Percentiles rank a stretch among this genome's conserved stretches.
phyloP scores from a whole-genome alignment of 2,113 vertebrate genomes.

The Callospermophilus lateralis region DNA sequence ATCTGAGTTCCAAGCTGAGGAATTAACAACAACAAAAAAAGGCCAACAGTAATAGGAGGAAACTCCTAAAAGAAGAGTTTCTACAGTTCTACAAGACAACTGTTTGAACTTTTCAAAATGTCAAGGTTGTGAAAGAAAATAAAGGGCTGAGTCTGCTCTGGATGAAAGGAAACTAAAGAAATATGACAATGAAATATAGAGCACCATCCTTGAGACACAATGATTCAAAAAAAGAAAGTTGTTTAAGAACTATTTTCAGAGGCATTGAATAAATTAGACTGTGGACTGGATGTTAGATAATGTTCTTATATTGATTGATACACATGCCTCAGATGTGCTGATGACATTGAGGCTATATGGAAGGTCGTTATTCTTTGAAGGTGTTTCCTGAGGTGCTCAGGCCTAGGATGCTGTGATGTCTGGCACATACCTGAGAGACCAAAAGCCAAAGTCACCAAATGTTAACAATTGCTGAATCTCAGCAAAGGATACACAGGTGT shows the following conservation, averaged over 20 bases:
- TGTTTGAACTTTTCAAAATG: neutral
- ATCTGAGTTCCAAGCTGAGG: neutral
- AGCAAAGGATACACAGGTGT: no score
- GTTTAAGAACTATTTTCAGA: neutral
- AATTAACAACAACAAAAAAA: neutral
- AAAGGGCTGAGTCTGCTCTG: neutral
- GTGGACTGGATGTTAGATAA: neutral
- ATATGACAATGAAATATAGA: neutral
- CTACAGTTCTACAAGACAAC: neutral
- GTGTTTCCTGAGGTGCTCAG: neutral
- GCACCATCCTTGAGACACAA: neutral
- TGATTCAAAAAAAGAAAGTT: neutral
- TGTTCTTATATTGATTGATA: neutral
- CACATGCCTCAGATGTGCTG: neutral
- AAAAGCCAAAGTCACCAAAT: neutral
- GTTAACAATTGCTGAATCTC: neutral
- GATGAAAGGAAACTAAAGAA: conserved; percentile 30
- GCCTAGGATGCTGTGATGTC: neutral
- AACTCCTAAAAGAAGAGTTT: neutral
- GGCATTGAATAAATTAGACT: neutral
- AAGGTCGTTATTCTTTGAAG: neutral
- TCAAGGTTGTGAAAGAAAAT: conserved; percentile 5
- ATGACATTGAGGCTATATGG: no score
- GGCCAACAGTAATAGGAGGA: neutral
- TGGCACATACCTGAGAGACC: neutral